phyloP scores from a whole-genome alignment of 2,113 vertebrate species.

The Passer montanus region DNA sequence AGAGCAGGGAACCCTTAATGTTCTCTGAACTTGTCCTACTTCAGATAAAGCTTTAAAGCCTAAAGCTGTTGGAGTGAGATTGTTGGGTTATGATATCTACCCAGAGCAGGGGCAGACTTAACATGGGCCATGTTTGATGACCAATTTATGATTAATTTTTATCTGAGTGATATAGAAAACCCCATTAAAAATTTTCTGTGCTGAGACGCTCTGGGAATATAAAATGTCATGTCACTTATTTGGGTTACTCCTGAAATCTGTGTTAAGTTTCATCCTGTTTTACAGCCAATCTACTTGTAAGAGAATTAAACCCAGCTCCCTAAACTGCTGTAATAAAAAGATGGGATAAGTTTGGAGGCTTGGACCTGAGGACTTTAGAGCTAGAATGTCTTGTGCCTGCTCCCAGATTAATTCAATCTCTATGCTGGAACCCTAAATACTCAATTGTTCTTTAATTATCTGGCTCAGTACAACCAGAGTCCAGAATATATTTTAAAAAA shows the following conservation, averaged over 20 bases:
- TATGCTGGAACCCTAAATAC: not conserved
- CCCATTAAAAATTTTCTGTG: not conserved
- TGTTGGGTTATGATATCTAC: not conserved
- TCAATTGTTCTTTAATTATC: not conserved
- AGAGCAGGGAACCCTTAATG: not conserved
- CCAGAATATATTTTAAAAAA: not conserved
- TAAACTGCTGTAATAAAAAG: not conserved
- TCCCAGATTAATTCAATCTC: not conserved
- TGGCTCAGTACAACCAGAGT: not conserved
- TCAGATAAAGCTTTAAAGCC: not conserved
- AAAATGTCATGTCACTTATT: not conserved
- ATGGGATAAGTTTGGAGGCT: not conserved
- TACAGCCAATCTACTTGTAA: not conserved
- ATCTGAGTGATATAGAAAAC: not conserved
- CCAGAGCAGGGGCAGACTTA: not conserved
- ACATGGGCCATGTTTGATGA: not conserved
- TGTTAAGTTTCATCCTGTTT: not conserved
- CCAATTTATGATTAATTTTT: not conserved
- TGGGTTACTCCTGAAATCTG: not conserved
- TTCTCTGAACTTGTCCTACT: not conserved
- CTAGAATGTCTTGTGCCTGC: not conserved
- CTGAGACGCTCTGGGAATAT: not conserved
- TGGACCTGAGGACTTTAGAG: not conserved
- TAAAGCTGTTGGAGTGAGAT: not conserved
- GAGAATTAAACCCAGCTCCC: not conserved